Conservation (phyloP, 2,797 vertebrate species). For the Sebastiscus tertius region DNA sequence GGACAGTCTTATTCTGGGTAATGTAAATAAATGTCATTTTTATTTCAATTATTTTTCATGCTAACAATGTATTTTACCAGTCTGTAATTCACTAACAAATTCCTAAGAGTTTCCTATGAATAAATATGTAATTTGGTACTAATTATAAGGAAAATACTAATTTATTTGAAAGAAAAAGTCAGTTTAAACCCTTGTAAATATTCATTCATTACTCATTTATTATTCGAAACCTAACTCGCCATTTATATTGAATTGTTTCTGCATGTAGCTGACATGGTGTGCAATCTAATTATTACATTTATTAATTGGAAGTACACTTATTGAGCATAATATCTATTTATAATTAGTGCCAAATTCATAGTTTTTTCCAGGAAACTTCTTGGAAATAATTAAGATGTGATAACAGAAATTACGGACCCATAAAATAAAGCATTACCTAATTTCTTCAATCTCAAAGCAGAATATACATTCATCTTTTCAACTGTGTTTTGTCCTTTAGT, state of each 20-base stretch:
- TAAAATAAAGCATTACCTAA: not conserved
- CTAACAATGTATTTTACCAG: not conserved
- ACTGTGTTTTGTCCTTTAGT: constrained; percentile 69
- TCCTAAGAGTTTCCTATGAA: not conserved
- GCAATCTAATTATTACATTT: not conserved
- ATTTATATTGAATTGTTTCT: not conserved
- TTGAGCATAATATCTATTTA: not conserved
- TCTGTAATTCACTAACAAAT: not conserved
- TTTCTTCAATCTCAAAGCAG: not conserved
- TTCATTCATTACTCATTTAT: not conserved
- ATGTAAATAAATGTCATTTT: constrained; percentile 30
- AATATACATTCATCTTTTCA: not conserved
- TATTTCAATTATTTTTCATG: not conserved
- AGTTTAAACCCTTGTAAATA: not conserved
- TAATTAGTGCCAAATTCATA: not conserved
- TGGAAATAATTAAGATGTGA: not conserved
- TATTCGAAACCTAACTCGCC: not conserved
- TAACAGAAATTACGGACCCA: not conserved
- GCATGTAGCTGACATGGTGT: not conserved
- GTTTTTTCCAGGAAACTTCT: not conserved
- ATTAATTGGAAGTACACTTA: not conserved
- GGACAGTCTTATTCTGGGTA: constrained; percentile 96
- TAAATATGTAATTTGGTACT: not conserved
- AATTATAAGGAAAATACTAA: not conserved
- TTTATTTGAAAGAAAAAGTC: not conserved